Conservation (phyloP, 2,888 invertebrate genomes). For the Melipona beecheii region DNA sequence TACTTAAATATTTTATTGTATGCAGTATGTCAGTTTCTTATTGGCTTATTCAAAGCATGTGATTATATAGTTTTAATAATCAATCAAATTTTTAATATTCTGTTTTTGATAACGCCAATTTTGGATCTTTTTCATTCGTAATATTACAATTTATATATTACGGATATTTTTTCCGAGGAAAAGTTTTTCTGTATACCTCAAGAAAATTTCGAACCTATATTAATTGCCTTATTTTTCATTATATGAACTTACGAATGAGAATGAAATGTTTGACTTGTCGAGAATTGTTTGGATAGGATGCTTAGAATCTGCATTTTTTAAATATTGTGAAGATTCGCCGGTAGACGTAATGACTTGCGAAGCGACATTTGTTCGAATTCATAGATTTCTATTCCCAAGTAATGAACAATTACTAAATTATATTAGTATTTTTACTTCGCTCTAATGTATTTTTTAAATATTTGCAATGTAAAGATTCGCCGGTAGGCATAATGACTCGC, state of each 20-base stretch:
- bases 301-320: constrained; percentile 44
- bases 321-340: constrained; percentile 30
- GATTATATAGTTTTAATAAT: constrained; percentile 35
- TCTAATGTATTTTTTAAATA: constrained; percentile 37
- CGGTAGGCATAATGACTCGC: constrained; percentile 29
- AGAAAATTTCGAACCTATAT: constrained; percentile 33
- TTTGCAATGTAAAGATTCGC: constrained; percentile 32
- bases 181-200: constrained; percentile 1
- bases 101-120: constrained; percentile 37
- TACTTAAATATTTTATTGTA: constrained; percentile 52
- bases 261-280: constrained; percentile 28
- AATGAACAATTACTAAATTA: constrained; percentile 31
- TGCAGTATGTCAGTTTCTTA: constrained; percentile 32
- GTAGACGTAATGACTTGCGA: constrained; percentile 33
- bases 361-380: constrained; percentile 58
- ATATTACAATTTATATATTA: constrained; percentile 27
- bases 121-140: constrained; percentile 18
- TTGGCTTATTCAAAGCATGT: constrained; percentile 38
- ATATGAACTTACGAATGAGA: constrained; percentile 32
- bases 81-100: constrained; percentile 29
- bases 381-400: constrained; percentile 47
- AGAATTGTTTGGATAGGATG: constrained; percentile 20
- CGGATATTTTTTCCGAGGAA: constrained; percentile 17
- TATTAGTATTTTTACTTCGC: constrained; percentile 60
- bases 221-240: constrained; percentile 28